Evolutionary conservation across 2,888 invertebrate genomes (phyloP), one percentile per base, ranked within the genome.

Genomic region (Electrophaes corylata): DNA sequence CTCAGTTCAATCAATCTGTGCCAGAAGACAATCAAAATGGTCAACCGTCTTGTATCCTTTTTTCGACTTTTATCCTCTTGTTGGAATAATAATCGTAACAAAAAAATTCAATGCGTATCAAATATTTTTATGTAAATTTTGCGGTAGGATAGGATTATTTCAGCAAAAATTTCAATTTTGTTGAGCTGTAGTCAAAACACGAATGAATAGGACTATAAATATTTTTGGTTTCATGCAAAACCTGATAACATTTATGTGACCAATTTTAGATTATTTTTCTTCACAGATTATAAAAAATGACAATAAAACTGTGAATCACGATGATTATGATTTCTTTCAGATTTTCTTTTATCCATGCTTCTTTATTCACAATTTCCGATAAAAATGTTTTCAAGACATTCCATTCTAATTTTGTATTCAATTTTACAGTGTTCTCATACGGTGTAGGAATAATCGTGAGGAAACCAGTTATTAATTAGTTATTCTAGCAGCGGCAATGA

Each of bases 81-180:
- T 56, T 52, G 12, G 35, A 51, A 52, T 26, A 5, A 14, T 26
- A 10, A 39, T 48, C 47, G 39, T 40, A 6, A 39, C 20, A 18
- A 43, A 50, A 29, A 51, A 23, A 14, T 45, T 43, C 37, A 57
- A 59, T 54, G 50, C 60, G 59, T 48, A 61, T 47, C 53, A 40
- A 62, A 59, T 62, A 45, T 53, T 62, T 57, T 48, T 60, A 64
- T 62, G 64, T 57, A 60, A 62, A 65, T 66, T 64, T 57, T 51
- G 54, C 44, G 57, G 59, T 57, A 56, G 48, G 56, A 40, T 52
- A 55, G 59, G 56, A 62, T 60, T 60, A 60, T 57, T 58, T 52
- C 47, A 62, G 48, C 55, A 40, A 53, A 57, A 64, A 64, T 62
- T 56, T 57, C 57, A 66, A 66, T 64, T 62, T 62, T 50, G 50